Base-by-base conservation (phyloP, 2,888 invertebrate species). In the Nomada hirtipes region DNA sequence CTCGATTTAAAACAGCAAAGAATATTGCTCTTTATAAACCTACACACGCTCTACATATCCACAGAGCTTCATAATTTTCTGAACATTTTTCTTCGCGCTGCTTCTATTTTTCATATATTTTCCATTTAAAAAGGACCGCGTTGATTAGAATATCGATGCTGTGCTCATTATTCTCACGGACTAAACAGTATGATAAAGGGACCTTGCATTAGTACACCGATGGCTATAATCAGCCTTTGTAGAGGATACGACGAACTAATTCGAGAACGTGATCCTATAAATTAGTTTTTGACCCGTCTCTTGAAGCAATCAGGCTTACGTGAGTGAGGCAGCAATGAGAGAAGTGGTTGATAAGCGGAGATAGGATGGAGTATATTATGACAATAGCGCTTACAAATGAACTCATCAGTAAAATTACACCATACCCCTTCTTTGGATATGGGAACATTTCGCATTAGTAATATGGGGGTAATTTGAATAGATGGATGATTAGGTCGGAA, bases 381-480 rank as follows among this genome's bases (percentile, higher is more conserved):
- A 64, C 23, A 64, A 64, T 47, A 47, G 64, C 11, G 64, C 47
- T 13, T 36, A 42, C n/a, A 53, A 44, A 61, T 53, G 61, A 53
- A 53, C 63, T 72, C 63, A 44, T 72, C 53, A 53, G 53, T 26
- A 63, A 63, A 63, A 53, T 72, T 72, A 60, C 53, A 53, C 42
- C 26, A 13, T 29, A 44, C 53, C 63, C 42, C 42, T 63, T 53
- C 72, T 72, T 72, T 44, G 26, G 42, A 10, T 26, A 42, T 3
- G 53, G 44, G n/a, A 26, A 63, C 53, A 72, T 53, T 72, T 52
- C 13, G 42, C n/a, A 53, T 63, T 42, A 72, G 23, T n/a, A 44
- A 53, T 72, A 72, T 26, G 53, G 26, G 26, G 53, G 63, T 44
- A 72, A 63, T 72, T 60, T 44, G 63, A 63, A 36, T 63, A 63